A percentile compares a stretch with the other conserved stretches of the same genome.
Conservation (phyloP, 1,140 invertebrate species). For the Platyscapa corneri region DNA sequence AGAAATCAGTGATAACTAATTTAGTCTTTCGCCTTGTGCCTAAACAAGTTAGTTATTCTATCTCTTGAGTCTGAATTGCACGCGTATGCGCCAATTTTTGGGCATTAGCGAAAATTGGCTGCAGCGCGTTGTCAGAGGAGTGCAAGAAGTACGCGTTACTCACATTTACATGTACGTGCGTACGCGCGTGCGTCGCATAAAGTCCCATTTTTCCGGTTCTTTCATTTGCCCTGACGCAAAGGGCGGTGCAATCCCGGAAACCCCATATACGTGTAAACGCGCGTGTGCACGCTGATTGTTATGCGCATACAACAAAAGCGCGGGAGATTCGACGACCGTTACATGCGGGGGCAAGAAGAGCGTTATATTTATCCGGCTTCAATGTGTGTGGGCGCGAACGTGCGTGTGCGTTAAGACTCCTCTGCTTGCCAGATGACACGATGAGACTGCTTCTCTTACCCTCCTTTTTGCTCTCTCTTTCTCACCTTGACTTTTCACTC, state of each 20-base stretch:
- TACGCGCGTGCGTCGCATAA: background rate
- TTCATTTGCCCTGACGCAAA: background rate
- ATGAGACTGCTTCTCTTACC: slow-evolving; percentile 39
- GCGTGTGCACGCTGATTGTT: background rate
- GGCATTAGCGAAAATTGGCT: background rate
- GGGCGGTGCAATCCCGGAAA: slow-evolving; percentile 33
- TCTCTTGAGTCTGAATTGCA: background rate
- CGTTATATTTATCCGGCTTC: slow-evolving; percentile 35
- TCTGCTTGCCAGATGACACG: slow-evolving; percentile 52
- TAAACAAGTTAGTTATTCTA: background rate
- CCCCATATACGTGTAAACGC: background rate
- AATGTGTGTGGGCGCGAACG: background rate
- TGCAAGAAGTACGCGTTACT: background rate
- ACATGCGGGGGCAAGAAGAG: slow-evolving; percentile 22
- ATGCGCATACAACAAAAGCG: slow-evolving; percentile 35
- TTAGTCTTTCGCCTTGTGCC: background rate
- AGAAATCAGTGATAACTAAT: too few species aligned
- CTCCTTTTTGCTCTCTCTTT: slow-evolving; percentile 7
- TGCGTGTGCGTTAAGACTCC: background rate
- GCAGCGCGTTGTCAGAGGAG: too few species aligned
- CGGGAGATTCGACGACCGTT: slow-evolving; percentile 43
- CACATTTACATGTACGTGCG: background rate
- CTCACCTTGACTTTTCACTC: too few species aligned
- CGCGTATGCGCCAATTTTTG: too few species aligned
- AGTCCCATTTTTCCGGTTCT: slow-evolving; percentile 50